Conservation (phyloP, 2,888 invertebrate genomes). For the Gastrophysa polygoni region DNA sequence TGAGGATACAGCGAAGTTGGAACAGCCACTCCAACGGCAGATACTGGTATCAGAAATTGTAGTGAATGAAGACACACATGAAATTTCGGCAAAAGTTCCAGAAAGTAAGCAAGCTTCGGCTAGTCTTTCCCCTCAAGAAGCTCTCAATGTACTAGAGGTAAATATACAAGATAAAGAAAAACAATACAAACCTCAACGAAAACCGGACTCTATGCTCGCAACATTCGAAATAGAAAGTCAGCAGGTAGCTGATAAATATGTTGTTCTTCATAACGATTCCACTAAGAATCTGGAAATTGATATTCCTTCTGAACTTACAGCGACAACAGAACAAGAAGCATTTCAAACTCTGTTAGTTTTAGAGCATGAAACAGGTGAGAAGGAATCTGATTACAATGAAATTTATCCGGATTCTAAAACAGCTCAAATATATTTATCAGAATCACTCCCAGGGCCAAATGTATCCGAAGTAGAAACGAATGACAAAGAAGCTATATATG, state of each 20-base stretch:
- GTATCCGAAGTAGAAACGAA: conserved; percentile 57
- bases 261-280: conserved; percentile 59
- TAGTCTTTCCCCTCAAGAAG: conserved; percentile 55
- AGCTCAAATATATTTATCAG: conserved; percentile 51
- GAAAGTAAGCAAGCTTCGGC: conserved; percentile 53
- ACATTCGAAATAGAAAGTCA: conserved; percentile 58
- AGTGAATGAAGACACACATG: conserved; percentile 59
- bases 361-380: conserved; percentile 61
- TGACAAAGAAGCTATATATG: conserved; percentile 59
- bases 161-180: conserved; percentile 60
- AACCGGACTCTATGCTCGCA: conserved; percentile 57
- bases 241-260: conserved; percentile 59
- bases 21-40: conserved; percentile 59
- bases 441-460: conserved; percentile 53
- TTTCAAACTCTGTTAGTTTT: conserved; percentile 62
- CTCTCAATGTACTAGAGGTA: conserved; percentile 61
- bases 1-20: conserved; percentile 55
- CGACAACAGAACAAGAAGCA: conserved; percentile 59
- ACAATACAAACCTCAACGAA: conserved; percentile 53
- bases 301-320: conserved; percentile 57
- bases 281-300: conserved; percentile 46
- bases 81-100: conserved; percentile 25
- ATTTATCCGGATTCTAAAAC: conserved; percentile 50
- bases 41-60: conserved; percentile 61
- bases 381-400: conserved; percentile 56